Base-by-base conservation (phyloP, 1,140 invertebrate species). In the Pollicipes pollicipes region DNA sequence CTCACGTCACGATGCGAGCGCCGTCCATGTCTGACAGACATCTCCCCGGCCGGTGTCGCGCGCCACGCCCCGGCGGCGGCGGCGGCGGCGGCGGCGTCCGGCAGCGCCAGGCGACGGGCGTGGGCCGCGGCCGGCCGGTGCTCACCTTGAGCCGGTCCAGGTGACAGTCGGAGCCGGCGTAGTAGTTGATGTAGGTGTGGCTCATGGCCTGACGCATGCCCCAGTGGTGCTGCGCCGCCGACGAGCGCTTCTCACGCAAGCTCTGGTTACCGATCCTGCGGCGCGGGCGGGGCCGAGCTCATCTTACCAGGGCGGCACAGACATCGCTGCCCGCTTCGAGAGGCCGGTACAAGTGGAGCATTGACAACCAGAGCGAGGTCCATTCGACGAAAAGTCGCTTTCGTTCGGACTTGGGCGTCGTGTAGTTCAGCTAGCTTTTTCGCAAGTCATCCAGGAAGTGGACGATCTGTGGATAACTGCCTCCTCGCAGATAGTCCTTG, bases 161-260 rank as follows among this genome's bases (percentile, higher is more conserved):
- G 76, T 82, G 82, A 75, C 82, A 85, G 29, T 83, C 81, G 45
- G 83, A 84, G 63, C 81, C 82, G 67, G 83, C 78, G 75, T 83
- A 83, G 68, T 85, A 84, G 79, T 85, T 85, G 29, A 83, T 86
- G 84, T 79, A 84, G 24, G 83, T 83, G 70, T 85, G 83, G 69
- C 81, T 80, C 77, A 81, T 80, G 64, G 80, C 79, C 30, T 81
- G 80, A 17, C 80, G 80, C 4, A 83, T 78, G 78, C 73, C 82
- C 78, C 74, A 80, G 76, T 78, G 83, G 79, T 79, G 82, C 75
- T 78, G 83, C 30, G 45, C 66, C 30, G 45, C 35, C 27, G 71
- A 66, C 31, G 73, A 70, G 8, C 63, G 63, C 63, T 35, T 66
- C 45, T 58, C 45, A 68, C 45, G 45, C 67, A 35, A 17, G 29